Evolutionary conservation across 2,113 vertebrate species (phyloP).

Genomic region (Brachypteracias leptosomus): DNA sequence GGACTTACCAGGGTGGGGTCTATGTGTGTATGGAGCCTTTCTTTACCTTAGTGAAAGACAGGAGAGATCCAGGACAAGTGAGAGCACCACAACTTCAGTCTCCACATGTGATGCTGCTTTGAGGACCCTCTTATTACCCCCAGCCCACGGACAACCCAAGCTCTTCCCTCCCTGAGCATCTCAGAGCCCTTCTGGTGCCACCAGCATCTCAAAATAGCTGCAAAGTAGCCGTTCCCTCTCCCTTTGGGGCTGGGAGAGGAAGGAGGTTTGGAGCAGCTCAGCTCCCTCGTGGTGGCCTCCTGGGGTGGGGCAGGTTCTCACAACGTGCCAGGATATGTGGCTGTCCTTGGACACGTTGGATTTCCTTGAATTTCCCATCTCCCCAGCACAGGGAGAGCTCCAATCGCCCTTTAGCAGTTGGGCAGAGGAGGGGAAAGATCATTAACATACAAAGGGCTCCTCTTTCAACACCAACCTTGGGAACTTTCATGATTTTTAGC

Average conservation of each 20-base stretch:
- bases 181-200: not conserved
- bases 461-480: not conserved
- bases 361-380: not conserved
- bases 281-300: not conserved
- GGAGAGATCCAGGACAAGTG: not conserved
- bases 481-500: not conserved
- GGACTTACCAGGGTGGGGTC: not conserved
- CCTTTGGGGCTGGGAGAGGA: not conserved
- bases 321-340: not conserved
- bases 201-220: not conserved
- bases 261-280: not conserved
- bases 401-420: constrained; percentile 2
- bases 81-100: not conserved
- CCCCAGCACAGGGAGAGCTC: not conserved
- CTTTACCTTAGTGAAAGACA: not conserved
- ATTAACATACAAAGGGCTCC: constrained; percentile 42
- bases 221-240: not conserved
- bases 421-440: constrained; percentile 13
- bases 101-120: fast-evolving
- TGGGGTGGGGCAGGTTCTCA: not conserved
- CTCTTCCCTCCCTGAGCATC: not conserved
- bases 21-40: too few relatives aligned
- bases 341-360: constrained; percentile 10
- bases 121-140: not conserved
- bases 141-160: not conserved